Evolutionary conservation across 2,797 vertebrate species (phyloP), one percentile per base, ranked within the genome.

Genomic region (Toxotes lorentzi): DNA sequence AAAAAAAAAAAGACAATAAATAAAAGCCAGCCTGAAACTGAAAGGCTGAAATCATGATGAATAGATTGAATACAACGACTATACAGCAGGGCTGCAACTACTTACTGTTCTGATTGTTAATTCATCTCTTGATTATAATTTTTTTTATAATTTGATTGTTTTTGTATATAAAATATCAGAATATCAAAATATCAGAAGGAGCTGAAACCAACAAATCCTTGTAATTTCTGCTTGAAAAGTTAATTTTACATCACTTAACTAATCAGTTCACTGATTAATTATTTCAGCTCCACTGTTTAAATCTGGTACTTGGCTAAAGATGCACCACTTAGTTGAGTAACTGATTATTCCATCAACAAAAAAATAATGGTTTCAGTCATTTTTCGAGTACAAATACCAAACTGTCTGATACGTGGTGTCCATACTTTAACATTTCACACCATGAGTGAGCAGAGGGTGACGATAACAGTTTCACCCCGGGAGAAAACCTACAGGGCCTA

Each of bases 1-100:
- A 30, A 48, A 75, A 72, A 24, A 24, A 53, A 27, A 14, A 48
- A 35, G n/a, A 40, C 56, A 21, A 65, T 47, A 30, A 60, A 50
- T 19, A 50, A 71, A 62, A 7, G 2, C 8, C 9, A 5, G 7
- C 7, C 6, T 64, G 5, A 40, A 53, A 57, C 16, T 7, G 62
- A 64, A 70, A 23, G 16, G 7, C 4, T 38, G 5, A 67, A 50
- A 50, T 32, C 2, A 48, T 17, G 43, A 63, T 23, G 14, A 54
- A n/a, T 3, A 13, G 14, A 59, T 30, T 16, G 10, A 47, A 45
- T 45, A 30, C 2, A 47, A 38, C 38, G 16, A 40, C 2, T 27
- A 4, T 10, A 11, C 3, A 24, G 38, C 16, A 24, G n/a, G 7
- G 38, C 14, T 41, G 13, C 14, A 17, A 41, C 40, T 41, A 41